These are phyloP conservation scores for Camelus dromedarius DNA, from an alignment of 2,113 vertebrate genomes.

Conservation along the genomic window DNA sequence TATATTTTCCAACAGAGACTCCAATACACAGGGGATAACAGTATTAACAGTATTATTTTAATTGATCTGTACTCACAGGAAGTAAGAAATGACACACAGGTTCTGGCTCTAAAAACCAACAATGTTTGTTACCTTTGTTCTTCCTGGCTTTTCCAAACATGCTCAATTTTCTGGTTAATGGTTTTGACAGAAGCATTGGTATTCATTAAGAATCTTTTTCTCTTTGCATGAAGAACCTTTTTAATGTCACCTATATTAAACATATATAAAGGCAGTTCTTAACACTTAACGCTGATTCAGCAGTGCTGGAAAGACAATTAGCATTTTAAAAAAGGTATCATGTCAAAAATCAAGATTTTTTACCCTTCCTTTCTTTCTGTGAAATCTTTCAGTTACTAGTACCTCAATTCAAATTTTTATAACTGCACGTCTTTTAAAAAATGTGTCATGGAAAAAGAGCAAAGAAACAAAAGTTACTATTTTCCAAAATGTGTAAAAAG, in stretches of 20 bases:
- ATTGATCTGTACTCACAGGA: not conserved
- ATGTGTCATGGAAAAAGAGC: not conserved
- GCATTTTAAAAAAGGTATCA: not conserved
- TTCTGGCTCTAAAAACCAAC: not conserved
- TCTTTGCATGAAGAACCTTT: conserved; percentile 91
- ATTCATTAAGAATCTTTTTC: conserved; percentile 89
- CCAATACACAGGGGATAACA: not conserved
- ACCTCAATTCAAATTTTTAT: not conserved
- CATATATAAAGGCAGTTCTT: not conserved
- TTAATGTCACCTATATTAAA: conserved; percentile 89
- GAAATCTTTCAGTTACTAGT: not conserved
- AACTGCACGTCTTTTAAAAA: not conserved
- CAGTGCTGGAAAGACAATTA: not conserved
- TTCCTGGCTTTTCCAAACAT: conserved; percentile 90
- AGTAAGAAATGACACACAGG: not conserved
- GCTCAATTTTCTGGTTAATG: conserved; percentile 92
- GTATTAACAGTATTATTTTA: not conserved
- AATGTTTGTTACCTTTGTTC: conserved; percentile 87
- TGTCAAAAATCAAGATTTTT: not conserved
- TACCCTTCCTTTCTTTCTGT: not conserved
- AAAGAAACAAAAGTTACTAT: not conserved
- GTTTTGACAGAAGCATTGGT: conserved; percentile 91
- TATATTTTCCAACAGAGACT: not conserved
- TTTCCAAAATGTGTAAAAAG: not conserved
- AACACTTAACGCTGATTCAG: not conserved